Evolutionary conservation across 2,113 vertebrate genomes (phyloP), one percentile per base, ranked within the genome.

Genomic region (Micromys minutus): DNA sequence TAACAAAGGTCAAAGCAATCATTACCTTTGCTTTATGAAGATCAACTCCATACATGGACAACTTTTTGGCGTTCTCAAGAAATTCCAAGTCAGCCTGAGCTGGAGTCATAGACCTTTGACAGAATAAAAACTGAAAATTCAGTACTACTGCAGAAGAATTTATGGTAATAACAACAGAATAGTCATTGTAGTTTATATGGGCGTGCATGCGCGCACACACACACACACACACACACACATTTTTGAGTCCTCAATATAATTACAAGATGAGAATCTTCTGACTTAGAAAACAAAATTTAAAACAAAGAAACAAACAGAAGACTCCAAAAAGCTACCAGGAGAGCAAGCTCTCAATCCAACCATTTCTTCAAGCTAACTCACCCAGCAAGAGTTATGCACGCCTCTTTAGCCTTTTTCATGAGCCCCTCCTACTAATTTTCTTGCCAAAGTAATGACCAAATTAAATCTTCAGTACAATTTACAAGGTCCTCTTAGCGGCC

Each of bases 21-120:
- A 84, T 94, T 98, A 99, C 99, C 99, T 99, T 99, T 94, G 99
- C 99, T 96, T 99, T 99, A 97, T 99, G 99, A 96, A 99, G 99
- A 96, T 99, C 99, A 29, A 99, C 99, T 72, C 99, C 99, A 45
- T 99, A 99, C 99, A 99, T 99, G 0, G 99, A 99, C 6, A 99
- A 98, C 94, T 99, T 99, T 98, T 99, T 99, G 96, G 99, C 99
- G 95, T 99, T 99, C 98, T 99, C 99, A 96, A 99, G 99, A 96
- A 99, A 99, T 98, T 99, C 99, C 98, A 99, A 96, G 97, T 99
- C 99, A 95, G 99, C 99, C 96, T 99, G 99, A 63, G 99, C 99
- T 87, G 99, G 99, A 97, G 98, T 99, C 99, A 99, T 99, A 31
- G 99, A 99, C 95, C 99, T 99, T 98, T 36, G 31, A 87, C 36